These are phyloP conservation scores for Euthynnus affinis DNA, from an alignment of 2,797 vertebrate genomes.

Conservation along the genomic window DNA sequence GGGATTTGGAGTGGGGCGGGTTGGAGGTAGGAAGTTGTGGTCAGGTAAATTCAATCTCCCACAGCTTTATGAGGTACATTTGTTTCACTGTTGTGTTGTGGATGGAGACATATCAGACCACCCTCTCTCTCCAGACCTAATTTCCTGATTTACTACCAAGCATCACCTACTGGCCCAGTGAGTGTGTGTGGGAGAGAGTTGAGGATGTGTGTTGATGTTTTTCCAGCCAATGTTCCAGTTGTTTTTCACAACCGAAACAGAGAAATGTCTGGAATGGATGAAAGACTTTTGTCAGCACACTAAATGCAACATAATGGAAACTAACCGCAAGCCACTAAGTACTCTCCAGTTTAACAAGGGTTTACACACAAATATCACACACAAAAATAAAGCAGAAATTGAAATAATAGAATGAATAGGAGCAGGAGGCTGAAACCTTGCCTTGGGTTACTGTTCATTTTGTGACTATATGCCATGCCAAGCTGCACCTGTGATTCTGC, in stretches of 20 bases:
- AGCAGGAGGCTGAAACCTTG: slow-evolving; percentile 17
- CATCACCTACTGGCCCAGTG: slow-evolving; percentile 15
- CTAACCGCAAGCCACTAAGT: slow-evolving; percentile 15
- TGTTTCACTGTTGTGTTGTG: slow-evolving; percentile 32
- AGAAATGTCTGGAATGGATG: slow-evolving; percentile 54
- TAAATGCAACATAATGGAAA: slow-evolving; percentile 37
- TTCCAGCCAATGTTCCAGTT: slow-evolving; percentile 25
- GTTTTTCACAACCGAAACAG: slow-evolving; percentile 29
- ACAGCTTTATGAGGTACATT: slow-evolving; percentile 26
- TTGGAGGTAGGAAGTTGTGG: not conserved
- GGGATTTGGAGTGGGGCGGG: not conserved
- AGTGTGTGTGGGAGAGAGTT: not conserved
- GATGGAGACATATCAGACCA: slow-evolving; percentile 44
- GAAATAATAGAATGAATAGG: not conserved
- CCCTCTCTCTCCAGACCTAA: slow-evolving; percentile 35
- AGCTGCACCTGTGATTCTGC: slow-evolving; percentile 65
- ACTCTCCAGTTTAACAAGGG: slow-evolving; percentile 25
- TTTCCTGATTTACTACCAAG: slow-evolving; percentile 42
- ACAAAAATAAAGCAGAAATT: not conserved
- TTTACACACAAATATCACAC: slow-evolving; percentile 18
- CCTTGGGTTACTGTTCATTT: slow-evolving; percentile 26
- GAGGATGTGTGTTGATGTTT: slow-evolving; percentile 23
- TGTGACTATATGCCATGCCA: slow-evolving; percentile 21
- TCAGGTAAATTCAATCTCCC: slow-evolving; percentile 26
- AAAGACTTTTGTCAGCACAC: slow-evolving; percentile 32